A percentile compares a stretch with the other conserved stretches of the same genome.
Conservation (phyloP, 2,113 vertebrate species). For the Fregata magnificens region DNA sequence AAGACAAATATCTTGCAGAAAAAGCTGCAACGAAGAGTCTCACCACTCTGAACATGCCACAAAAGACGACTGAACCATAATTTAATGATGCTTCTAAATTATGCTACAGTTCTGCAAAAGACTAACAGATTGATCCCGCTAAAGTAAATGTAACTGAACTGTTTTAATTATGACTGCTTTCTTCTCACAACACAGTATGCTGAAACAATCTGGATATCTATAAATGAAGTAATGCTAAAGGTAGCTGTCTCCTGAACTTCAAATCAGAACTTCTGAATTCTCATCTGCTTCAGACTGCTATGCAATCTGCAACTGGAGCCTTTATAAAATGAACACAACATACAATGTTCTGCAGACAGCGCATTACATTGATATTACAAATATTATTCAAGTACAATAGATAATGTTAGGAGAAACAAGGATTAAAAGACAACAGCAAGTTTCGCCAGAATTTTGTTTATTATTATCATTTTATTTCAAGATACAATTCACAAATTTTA, state of each 20-base stretch:
- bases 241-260: neutral
- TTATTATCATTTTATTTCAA: slow-evolving; percentile 15
- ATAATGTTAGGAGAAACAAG: neutral
- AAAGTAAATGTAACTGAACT: neutral
- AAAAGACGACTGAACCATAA: neutral
- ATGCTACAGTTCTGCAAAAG: neutral
- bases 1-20: neutral
- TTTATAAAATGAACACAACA: neutral
- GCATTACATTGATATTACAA: neutral
- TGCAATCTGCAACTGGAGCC: neutral
- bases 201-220: neutral
- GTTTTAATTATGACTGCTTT: neutral
- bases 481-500: neutral
- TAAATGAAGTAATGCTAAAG: neutral
- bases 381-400: neutral
- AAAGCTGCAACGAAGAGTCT: neutral
- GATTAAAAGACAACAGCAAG: slow-evolving; percentile 43
- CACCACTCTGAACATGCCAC: neutral
- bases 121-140: neutral
- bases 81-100: neutral
- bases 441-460: slow-evolving; percentile 9
- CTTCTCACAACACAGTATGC: neutral
- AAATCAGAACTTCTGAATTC: neutral
- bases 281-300: neutral
- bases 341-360: neutral